These are phyloP conservation scores for Aleiodes testaceus DNA, from an alignment of 2,888 invertebrate genomes.

Conservation along the genomic window DNA sequence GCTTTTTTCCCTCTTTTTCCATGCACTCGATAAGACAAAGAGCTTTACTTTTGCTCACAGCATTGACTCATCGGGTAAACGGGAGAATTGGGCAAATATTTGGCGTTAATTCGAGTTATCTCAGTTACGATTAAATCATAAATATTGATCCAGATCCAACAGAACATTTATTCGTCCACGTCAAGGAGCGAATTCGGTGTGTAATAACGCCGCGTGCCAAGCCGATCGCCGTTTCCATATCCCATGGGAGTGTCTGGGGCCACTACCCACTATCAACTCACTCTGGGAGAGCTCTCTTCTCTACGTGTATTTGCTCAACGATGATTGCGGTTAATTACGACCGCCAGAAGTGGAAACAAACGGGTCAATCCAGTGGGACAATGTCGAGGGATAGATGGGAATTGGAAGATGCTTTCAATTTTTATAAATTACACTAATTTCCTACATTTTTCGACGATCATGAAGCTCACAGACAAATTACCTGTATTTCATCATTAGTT, in stretches of 20 bases:
- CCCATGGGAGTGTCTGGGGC: conserved; percentile 49
- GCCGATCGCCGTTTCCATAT: conserved; percentile 48
- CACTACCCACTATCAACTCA: conserved; percentile 9
- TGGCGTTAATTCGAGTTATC: conserved; percentile 43
- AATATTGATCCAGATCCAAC: conserved; percentile 45
- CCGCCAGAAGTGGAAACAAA: conserved; percentile 51
- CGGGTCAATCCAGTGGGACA: conserved; percentile 12
- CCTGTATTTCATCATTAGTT: no score
- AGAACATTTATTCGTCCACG: conserved; percentile 9
- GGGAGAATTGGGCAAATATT: conserved; percentile 17
- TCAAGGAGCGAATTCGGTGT: conserved; percentile 5
- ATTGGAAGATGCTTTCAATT: no score
- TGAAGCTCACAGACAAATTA: no score
- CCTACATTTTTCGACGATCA: no score
- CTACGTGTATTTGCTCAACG: conserved; percentile 64
- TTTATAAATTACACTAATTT: no score
- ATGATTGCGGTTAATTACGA: conserved; percentile 73
- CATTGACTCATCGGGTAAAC: background rate
- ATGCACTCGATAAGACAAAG: background rate
- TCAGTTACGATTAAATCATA: conserved; percentile 39
- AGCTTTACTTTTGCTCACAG: background rate
- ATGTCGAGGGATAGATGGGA: background rate
- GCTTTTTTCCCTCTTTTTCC: no score
- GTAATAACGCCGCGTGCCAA: conserved; percentile 44
- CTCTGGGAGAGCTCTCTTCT: background rate